Conservation (phyloP, 1,140 invertebrate genomes). For the Scaptomyza montana region DNA sequence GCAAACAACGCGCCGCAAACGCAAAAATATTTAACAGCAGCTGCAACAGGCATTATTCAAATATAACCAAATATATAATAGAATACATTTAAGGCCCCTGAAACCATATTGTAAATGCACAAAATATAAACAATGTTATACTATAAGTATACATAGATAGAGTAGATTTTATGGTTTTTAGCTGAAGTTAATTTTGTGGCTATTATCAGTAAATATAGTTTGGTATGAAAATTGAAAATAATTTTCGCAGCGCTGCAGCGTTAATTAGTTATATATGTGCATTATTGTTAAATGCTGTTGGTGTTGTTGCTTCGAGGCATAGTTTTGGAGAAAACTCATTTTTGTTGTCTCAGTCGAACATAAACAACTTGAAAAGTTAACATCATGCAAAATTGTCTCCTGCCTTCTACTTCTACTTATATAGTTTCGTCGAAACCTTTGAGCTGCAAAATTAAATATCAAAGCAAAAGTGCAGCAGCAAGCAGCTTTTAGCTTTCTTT, state of each 20-base stretch:
- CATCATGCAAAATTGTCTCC: slow-evolving; percentile 51
- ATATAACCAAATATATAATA: slow-evolving; percentile 8
- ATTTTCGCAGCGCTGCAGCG: slow-evolving; percentile 6
- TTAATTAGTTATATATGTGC: slow-evolving; percentile 35
- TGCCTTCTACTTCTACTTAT: no score
- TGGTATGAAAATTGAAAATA: slow-evolving; percentile 23
- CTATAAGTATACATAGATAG: not conserved
- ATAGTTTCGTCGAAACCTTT: slow-evolving; percentile 67
- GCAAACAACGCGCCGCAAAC: slow-evolving; percentile 30
- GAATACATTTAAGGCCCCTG: not conserved
- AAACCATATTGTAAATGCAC: slow-evolving; percentile 42
- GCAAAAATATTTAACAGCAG: slow-evolving; percentile 27
- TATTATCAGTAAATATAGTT: slow-evolving; percentile 13
- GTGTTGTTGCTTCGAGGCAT: not conserved
- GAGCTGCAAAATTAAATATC: slow-evolving; percentile 78
- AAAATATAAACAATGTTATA: slow-evolving; percentile 10
- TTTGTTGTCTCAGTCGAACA: slow-evolving; percentile 54
- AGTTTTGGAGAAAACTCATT: slow-evolving; percentile 46
- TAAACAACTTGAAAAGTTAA: slow-evolving; percentile 62
- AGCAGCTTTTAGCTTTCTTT: slow-evolving; percentile 27
- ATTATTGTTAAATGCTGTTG: not conserved
- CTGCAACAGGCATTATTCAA: slow-evolving; percentile 32
- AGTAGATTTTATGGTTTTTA: not conserved
- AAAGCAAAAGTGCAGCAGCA: slow-evolving; percentile 72
- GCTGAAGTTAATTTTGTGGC: slow-evolving; percentile 31